These are phyloP conservation scores for Pristionchus mayeri DNA, from an alignment of 2,888 invertebrate genomes.

Conservation along the genomic window DNA sequence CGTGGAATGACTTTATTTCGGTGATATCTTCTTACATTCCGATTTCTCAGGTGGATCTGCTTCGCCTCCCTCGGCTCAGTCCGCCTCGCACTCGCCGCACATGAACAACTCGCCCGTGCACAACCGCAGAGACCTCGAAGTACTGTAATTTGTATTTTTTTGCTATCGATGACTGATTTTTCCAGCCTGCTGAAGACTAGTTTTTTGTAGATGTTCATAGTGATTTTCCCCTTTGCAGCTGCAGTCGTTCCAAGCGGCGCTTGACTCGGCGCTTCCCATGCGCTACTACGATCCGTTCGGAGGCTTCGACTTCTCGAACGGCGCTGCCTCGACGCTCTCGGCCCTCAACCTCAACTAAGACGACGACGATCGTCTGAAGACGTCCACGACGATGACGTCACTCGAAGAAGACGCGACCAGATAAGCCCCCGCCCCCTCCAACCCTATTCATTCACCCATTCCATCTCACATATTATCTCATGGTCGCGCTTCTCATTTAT, in stretches of 20 bases:
- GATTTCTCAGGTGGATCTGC: neutral
- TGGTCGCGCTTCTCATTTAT: neutral
- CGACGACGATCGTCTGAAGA: neutral
- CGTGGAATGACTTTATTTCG: neutral
- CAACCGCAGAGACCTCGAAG: slow-evolving; percentile 25
- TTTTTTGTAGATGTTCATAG: neutral
- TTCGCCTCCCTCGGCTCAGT: slow-evolving; percentile 43
- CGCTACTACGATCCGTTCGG: slow-evolving; percentile 67
- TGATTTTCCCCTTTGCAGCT: too few relatives aligned
- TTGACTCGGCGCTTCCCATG: slow-evolving; percentile 5
- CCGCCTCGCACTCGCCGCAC: slow-evolving; percentile 48
- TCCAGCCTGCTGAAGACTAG: neutral
- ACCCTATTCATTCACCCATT: neutral
- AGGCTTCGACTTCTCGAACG: slow-evolving; percentile 56
- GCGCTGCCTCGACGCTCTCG: neutral
- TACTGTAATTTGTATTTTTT: neutral
- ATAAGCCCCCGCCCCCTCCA: slow-evolving; percentile 41
- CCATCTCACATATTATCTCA: slow-evolving; percentile 16
- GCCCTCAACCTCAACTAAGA: slow-evolving; percentile 39
- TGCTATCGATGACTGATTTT: slow-evolving; percentile 1
- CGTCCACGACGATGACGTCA: neutral
- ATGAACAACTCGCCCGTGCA: slow-evolving; percentile 44
- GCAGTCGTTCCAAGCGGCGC: slow-evolving; percentile 31
- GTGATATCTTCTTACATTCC: neutral
- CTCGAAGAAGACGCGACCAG: neutral